Evolutionary conservation across 2,113 vertebrate genomes (phyloP).

Genomic region (Columba livia): DNA sequence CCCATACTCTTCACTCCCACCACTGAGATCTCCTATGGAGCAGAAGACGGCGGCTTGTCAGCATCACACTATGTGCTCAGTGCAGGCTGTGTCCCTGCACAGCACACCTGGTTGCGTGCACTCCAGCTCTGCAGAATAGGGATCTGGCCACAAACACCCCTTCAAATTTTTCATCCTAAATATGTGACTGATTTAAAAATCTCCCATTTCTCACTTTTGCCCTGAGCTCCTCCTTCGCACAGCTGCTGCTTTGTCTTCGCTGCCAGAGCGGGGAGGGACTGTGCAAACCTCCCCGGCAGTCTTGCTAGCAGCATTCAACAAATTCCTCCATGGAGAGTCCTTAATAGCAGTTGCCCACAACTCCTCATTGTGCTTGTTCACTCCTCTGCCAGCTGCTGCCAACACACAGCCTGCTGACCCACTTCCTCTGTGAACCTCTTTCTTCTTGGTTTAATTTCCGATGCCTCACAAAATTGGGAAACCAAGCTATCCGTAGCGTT

Average conservation of each 20-base stretch:
- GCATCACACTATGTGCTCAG: background rate
- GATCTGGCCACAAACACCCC: background rate
- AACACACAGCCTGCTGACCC: background rate
- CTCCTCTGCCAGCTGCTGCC: constrained; percentile 17
- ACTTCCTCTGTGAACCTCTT: background rate
- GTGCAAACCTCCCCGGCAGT: background rate
- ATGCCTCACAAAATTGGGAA: background rate
- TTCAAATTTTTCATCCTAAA: background rate
- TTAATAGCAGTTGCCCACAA: background rate
- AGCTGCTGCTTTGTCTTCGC: background rate
- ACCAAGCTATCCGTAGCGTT: background rate
- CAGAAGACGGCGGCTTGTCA: background rate
- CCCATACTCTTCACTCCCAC: background rate
- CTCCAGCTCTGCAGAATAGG: background rate
- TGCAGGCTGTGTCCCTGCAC: background rate
- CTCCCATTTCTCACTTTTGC: background rate
- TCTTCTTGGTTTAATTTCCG: background rate
- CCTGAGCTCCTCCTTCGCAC: background rate
- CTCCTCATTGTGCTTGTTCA: background rate
- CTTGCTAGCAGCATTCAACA: background rate
- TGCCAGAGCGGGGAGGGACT: background rate
- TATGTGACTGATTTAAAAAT: no score
- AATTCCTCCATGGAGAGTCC: background rate
- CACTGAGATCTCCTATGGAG: background rate
- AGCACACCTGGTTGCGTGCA: fast-evolving